Percentiles rank a stretch among this genome's conserved stretches.
Conservation (phyloP, 2,797 vertebrate genomes). For the Capromys pilorides region DNA sequence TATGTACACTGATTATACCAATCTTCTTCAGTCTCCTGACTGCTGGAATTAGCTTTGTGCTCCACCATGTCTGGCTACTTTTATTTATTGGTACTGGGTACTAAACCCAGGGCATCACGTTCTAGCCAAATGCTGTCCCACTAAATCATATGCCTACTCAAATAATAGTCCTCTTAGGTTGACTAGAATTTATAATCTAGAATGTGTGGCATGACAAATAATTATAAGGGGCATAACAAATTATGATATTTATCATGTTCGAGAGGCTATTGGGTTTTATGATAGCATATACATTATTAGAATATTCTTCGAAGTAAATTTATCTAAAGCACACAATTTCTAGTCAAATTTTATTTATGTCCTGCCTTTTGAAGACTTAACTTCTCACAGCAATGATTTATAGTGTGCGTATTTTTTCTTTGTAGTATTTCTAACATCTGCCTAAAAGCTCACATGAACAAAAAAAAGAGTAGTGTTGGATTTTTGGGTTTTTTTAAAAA, state of each 20-base stretch:
- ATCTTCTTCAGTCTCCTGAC: no score
- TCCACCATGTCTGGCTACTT: background rate
- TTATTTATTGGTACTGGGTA: background rate
- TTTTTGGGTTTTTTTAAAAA: background rate
- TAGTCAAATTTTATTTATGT: background rate
- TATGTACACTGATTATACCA: background rate
- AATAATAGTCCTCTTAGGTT: slow-evolving; percentile 34
- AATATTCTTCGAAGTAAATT: background rate
- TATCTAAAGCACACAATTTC: background rate
- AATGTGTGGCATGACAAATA: slow-evolving; percentile 3
- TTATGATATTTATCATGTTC: background rate
- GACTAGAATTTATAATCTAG: background rate
- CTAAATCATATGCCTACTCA: background rate
- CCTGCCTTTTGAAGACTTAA: background rate
- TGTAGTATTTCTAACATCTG: background rate
- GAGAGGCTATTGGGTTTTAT: background rate
- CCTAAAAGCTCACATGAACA: background rate
- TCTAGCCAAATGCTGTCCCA: background rate
- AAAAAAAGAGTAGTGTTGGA: background rate
- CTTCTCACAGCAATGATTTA: background rate
- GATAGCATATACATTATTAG: background rate
- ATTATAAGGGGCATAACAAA: background rate
- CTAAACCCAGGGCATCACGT: background rate
- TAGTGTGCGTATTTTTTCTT: background rate
- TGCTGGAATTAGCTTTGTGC: background rate